Conservation (phyloP, 2,888 invertebrate species). For the Nomada fabriciana region DNA sequence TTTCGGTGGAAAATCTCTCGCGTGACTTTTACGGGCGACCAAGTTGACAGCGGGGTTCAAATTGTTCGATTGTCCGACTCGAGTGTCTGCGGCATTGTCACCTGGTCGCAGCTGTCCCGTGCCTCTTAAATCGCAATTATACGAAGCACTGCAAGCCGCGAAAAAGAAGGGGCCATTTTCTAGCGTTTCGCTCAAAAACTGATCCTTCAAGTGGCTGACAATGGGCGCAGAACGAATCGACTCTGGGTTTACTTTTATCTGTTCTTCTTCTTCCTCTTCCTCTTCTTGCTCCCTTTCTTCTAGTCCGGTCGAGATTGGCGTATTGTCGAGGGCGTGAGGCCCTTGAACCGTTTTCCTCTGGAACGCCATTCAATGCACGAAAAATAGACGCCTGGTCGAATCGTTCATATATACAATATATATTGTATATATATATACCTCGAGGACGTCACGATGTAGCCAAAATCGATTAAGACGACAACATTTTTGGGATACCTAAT, state of each 20-base stretch:
- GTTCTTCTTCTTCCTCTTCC: constrained; percentile 17
- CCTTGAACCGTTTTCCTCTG: constrained; percentile 72
- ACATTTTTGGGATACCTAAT: not conserved
- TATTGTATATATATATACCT: constrained; percentile 11
- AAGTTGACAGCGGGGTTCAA: constrained; percentile 73
- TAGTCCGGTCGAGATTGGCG: constrained; percentile 57
- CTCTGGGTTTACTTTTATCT: constrained; percentile 62
- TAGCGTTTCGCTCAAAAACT: constrained; percentile 75
- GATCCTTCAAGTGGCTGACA: constrained; percentile 72
- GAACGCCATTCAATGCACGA: constrained; percentile 67
- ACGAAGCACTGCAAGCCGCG: constrained; percentile 68
- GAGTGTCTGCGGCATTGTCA: constrained; percentile 75
- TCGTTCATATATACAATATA: not conserved
- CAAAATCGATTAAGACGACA: not conserved
- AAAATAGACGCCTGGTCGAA: constrained; percentile 37
- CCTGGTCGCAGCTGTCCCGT: constrained; percentile 75
- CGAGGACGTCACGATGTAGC: not conserved
- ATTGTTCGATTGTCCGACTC: constrained; percentile 81
- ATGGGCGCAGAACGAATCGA: constrained; percentile 71
- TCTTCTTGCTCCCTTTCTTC: constrained; percentile 18
- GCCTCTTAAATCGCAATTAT: constrained; percentile 82
- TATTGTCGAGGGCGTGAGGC: constrained; percentile 74
- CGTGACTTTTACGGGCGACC: constrained; percentile 60
- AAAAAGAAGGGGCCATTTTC: constrained; percentile 65
- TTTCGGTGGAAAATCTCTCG: constrained; percentile 48